Conservation (phyloP, 2,888 invertebrate genomes). For the Drosophila subsilvestris region DNA sequence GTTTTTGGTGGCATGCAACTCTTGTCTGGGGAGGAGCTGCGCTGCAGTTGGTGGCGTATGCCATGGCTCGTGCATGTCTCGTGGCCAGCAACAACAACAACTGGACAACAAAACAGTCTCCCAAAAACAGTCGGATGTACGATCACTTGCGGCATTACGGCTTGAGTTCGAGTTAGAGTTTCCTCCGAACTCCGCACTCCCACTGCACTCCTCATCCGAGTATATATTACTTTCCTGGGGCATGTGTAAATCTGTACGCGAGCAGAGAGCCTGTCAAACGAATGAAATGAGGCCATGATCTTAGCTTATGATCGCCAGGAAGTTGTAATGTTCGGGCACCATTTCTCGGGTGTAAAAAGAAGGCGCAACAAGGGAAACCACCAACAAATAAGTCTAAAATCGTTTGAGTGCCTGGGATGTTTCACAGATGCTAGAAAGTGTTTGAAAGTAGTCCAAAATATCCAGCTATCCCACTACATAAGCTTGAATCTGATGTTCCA, state of each 20-base stretch:
- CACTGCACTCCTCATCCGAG: constrained; percentile 1
- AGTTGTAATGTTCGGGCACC: constrained; percentile 28
- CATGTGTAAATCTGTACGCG: constrained; percentile 16
- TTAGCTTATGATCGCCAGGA: constrained; percentile 27
- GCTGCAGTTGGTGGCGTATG: constrained; percentile 33
- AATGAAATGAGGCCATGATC: constrained; percentile 46
- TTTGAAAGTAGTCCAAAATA: too few species aligned
- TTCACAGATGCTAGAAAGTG: too few species aligned
- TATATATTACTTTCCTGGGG: constrained; percentile 45
- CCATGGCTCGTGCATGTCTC: constrained; percentile 56
- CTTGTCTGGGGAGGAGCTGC: constrained; percentile 21
- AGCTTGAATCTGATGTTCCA: background rate
- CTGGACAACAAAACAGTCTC: constrained; percentile 32
- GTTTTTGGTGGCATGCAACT: constrained; percentile 42
- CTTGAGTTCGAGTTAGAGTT: constrained; percentile 36
- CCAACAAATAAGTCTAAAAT: too few species aligned
- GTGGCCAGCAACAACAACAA: constrained; percentile 61
- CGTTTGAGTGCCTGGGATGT: too few species aligned
- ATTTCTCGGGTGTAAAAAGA: constrained; percentile 23
- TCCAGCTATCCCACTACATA: too few species aligned
- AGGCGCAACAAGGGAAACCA: background rate
- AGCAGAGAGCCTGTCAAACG: constrained; percentile 14
- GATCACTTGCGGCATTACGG: constrained; percentile 44
- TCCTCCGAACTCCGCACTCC: background rate
- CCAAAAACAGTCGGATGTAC: constrained; percentile 37